These are phyloP conservation scores for Pachyseris speciosa DNA, from an alignment of 64 coral and sea anemone species.

Conservation along the genomic window DNA sequence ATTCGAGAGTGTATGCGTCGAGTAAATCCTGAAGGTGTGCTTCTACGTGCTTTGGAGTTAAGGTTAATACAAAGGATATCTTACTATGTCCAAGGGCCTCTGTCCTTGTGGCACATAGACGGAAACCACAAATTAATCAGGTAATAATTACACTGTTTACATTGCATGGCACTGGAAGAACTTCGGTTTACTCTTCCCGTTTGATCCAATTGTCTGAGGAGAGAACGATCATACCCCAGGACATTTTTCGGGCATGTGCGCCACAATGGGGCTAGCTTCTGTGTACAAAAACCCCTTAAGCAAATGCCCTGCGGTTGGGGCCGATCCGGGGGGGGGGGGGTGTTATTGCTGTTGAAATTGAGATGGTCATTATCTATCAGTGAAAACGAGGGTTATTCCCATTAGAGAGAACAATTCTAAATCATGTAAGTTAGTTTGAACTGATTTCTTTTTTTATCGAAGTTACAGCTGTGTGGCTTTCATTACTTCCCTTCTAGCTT, in stretches of 20 bases:
- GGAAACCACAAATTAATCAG: slow-evolving; percentile 3
- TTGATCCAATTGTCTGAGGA: no score
- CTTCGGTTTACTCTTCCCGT: background rate
- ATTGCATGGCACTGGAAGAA: background rate
- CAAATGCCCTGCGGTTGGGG: background rate
- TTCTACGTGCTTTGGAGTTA: slow-evolving; percentile 45
- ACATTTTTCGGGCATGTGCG: background rate
- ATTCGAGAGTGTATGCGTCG: slow-evolving; percentile 36
- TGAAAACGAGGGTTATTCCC: background rate
- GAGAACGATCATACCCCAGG: background rate
- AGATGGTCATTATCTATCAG: background rate
- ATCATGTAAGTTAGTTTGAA: background rate
- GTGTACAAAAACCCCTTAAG: background rate
- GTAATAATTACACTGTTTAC: background rate
- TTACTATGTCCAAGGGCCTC: slow-evolving; percentile 43
- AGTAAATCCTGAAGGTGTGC: slow-evolving; percentile 55
- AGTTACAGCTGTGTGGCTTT: background rate
- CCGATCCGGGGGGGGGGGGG: background rate
- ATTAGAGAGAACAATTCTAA: background rate
- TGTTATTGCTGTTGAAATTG: background rate
- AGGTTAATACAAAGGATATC: slow-evolving; percentile 16
- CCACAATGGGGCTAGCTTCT: background rate
- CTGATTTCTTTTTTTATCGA: background rate
- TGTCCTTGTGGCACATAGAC: background rate
- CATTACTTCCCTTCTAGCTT: background rate